Evolutionary conservation across 2,113 vertebrate genomes (phyloP).

Genomic region (Pelecanoides urinatrix): DNA sequence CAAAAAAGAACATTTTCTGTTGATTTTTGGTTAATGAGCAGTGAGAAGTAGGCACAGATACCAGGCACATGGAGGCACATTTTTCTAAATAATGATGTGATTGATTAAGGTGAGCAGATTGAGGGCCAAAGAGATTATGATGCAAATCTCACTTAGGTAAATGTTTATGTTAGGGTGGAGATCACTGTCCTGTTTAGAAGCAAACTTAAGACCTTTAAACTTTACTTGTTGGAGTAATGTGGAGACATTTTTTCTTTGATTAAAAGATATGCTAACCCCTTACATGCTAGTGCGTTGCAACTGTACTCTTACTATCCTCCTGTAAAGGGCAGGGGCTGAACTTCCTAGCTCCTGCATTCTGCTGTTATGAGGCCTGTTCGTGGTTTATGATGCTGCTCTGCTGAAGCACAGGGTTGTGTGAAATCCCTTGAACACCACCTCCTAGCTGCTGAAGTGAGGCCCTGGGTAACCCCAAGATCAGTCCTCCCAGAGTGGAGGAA

Average conservation of each 20-base stretch:
- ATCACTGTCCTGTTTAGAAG: slow-evolving; percentile 17
- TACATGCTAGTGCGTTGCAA: neutral
- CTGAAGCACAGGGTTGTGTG: neutral
- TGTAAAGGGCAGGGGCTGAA: neutral
- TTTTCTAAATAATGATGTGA: slow-evolving; percentile 7
- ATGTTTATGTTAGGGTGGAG: neutral
- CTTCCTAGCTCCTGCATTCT: neutral
- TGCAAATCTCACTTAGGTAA: slow-evolving; percentile 35
- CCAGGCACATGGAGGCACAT: neutral
- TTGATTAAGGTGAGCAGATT: slow-evolving; percentile 9
- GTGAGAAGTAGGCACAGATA: slow-evolving; percentile 7
- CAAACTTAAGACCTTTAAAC: slow-evolving; percentile 26
- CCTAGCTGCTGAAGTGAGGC: neutral
- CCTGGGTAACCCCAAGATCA: neutral
- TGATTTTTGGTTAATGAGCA: slow-evolving; percentile 49
- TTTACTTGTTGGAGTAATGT: neutral
- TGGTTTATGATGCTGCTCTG: neutral
- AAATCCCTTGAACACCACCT: neutral
- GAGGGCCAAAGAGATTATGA: slow-evolving; percentile 37
- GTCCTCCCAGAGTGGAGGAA: neutral
- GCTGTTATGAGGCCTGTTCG: neutral
- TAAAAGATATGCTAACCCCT: neutral
- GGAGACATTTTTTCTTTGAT: neutral
- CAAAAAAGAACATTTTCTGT: neutral
- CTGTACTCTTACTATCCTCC: neutral